Percentiles rank a stretch among this genome's conserved stretches.
phyloP scores from a whole-genome alignment of 2,888 invertebrate species.

The Mythimna albipuncta region DNA sequence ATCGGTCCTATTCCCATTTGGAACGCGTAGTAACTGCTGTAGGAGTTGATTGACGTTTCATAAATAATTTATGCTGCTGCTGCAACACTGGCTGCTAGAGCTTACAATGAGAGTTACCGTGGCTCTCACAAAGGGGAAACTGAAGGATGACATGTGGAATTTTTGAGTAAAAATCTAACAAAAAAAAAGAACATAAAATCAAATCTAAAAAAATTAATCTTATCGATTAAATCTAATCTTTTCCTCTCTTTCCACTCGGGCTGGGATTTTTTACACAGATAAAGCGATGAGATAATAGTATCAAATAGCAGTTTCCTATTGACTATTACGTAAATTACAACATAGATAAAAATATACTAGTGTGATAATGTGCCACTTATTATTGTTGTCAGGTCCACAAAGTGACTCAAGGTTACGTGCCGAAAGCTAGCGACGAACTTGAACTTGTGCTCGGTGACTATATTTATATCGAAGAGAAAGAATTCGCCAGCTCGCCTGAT shows the following conservation, averaged over 20 bases:
- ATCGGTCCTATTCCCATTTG: no score
- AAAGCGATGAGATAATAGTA: constrained; percentile 5
- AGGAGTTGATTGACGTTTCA: neutral
- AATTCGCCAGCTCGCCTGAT: constrained; percentile 93
- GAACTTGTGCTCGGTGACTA: constrained; percentile 96
- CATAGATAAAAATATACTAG: neutral
- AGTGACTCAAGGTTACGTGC: constrained; percentile 94
- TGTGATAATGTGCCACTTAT: neutral
- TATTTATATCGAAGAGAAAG: constrained; percentile 95
- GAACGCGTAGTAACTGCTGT: neutral
- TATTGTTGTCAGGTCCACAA: constrained; percentile 91
- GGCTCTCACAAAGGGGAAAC: no score
- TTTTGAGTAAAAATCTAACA: no score
- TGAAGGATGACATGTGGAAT: no score
- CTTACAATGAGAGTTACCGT: no score
- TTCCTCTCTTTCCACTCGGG: no score
- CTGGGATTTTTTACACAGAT: neutral
- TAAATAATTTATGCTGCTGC: neutral
- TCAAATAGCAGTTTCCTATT: neutral
- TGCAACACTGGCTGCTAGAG: neutral
- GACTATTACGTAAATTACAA: neutral
- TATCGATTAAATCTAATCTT: no score
- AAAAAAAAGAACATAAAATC: no score
- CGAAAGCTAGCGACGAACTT: constrained; percentile 95
- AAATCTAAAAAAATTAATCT: no score